Evolutionary conservation across 2,113 vertebrate species (phyloP), one percentile per base, ranked within the genome.

Genomic region (Apeltes quadracus): DNA sequence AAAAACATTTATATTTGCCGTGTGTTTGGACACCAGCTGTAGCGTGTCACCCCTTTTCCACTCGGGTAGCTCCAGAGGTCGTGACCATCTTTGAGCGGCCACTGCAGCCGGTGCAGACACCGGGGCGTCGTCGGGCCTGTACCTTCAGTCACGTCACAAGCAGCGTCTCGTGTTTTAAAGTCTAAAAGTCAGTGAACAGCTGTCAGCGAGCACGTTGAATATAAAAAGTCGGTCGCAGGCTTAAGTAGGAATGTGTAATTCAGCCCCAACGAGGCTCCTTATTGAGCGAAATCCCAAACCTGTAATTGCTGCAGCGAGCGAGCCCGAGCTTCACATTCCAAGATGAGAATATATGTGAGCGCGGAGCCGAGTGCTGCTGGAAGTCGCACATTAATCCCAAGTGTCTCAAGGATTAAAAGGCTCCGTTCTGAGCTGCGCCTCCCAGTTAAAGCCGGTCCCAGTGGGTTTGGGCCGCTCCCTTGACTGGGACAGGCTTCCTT

Each of bases 31-130:
- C 53, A 20, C 20, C 23, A 16, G 50, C 32, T 1, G 43, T 41
- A 14, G 7, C 0, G 51, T 87, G 81, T 86, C 83, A 81, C 79
- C 63, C 64, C 68, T 36, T 84, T 84, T 83, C 67, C 75, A 87
- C 67, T 83, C 62, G 50, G 75, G 48, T 74, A 76, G 87, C 74
- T 82, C 79, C 83, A 56, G 79, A 82, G 85, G 82, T 87, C 81
- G 76, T 80, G 79, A 20, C 81, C 70, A 32, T 51, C 72, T 67
- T 48, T 59, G 69, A 79, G 67, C 80, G 56, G 39, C 23, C 36
- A 43, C 79, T 14, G 67, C 84, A 71, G 61, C 68, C 67, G 14
- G 61, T 13, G 61, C 50, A 25, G 48, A 59, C 51, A 57, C 44
- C 51, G 70, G 75, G 48, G 61, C 46, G 53, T 27, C 61, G 63